These are phyloP conservation scores for Penaeus monodon DNA, from an alignment of 2,888 invertebrate species.

Conservation along the genomic window DNA sequence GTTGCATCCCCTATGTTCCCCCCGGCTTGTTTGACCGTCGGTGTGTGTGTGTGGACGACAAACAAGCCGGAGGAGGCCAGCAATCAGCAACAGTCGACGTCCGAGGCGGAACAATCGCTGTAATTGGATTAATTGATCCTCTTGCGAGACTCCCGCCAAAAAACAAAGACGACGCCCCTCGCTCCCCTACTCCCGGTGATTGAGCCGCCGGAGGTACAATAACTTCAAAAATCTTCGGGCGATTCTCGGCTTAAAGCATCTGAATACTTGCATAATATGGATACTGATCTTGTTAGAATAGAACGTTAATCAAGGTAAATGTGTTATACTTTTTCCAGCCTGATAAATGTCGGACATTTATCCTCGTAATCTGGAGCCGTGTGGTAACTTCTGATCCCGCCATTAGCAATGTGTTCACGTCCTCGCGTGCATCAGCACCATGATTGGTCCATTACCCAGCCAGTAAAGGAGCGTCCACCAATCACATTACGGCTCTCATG, in stretches of 20 bases:
- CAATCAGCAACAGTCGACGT: slow-evolving; percentile 51
- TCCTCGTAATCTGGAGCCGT: slow-evolving; percentile 30
- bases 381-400: slow-evolving; percentile 33
- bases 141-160: slow-evolving; percentile 53
- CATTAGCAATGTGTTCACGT: slow-evolving; percentile 58
- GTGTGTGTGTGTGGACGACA: not conserved
- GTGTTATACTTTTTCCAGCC: slow-evolving; percentile 36
- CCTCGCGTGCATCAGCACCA: slow-evolving; percentile 47
- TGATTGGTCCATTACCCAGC: slow-evolving; percentile 59
- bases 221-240: slow-evolving; percentile 6
- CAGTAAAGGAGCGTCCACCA: slow-evolving; percentile 55
- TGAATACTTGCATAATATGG: slow-evolving; percentile 34
- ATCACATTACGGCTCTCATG: slow-evolving; percentile 57
- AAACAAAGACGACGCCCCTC: slow-evolving; percentile 46
- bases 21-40: not conserved
- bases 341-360: slow-evolving; percentile 37
- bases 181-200: slow-evolving; percentile 39
- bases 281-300: slow-evolving; percentile 44
- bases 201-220: slow-evolving; percentile 43
- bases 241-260: not conserved
- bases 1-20: not conserved
- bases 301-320: slow-evolving; percentile 33
- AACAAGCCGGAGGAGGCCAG: slow-evolving; percentile 7
- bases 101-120: slow-evolving; percentile 56
- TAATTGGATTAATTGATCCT: slow-evolving; percentile 58